These are phyloP conservation scores for Myotis pilosus DNA, from an alignment of 2,797 vertebrate genomes.

Conservation along the genomic window DNA sequence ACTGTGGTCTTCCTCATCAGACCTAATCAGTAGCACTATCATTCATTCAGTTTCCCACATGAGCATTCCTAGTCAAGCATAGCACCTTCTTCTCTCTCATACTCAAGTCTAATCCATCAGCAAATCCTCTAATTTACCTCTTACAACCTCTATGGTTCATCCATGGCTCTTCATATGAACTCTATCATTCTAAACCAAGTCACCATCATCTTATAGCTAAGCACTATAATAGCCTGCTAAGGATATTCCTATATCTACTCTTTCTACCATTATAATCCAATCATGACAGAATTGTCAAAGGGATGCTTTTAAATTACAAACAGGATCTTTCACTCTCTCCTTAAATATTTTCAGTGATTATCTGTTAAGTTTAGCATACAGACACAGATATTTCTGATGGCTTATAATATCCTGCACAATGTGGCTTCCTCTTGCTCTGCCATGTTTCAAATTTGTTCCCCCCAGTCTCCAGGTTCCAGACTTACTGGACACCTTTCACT, in stretches of 20 bases:
- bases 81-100: not conserved
- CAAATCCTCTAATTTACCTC: not conserved
- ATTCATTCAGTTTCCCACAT: not conserved
- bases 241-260: not conserved
- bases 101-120: not conserved
- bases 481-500: not conserved
- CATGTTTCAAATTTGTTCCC: not conserved
- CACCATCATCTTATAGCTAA: not conserved
- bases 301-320: not conserved
- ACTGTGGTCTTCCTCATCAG: not conserved
- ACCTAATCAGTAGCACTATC: not conserved
- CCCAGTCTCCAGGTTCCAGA: not conserved
- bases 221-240: not conserved
- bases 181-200: not conserved
- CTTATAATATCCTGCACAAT: not conserved
- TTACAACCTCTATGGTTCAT: not conserved
- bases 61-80: not conserved
- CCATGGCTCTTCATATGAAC: not conserved
- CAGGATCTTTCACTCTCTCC: not conserved
- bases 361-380: not conserved
- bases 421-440: not conserved
- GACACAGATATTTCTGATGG: not conserved
- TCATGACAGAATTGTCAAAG: not conserved
- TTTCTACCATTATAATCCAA: not conserved
- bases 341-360: not conserved